Conservation (phyloP, 2,113 vertebrate species). For the Trichechus manatus region DNA sequence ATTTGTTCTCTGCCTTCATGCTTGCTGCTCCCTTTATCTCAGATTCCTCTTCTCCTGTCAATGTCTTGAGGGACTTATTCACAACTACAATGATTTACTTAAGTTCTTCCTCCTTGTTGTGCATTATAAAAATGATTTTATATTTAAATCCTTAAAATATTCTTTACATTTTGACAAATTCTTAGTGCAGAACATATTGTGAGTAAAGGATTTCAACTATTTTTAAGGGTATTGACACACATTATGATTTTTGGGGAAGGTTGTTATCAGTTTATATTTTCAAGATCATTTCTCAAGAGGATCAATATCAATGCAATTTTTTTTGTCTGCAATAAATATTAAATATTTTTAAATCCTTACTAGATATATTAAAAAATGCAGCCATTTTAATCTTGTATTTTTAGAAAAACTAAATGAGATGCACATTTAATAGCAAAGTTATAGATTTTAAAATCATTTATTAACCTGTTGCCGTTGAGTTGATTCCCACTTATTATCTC, state of each 20-base stretch:
- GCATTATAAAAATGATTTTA: not conserved
- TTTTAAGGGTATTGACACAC: not conserved
- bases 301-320: not conserved
- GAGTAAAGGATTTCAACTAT: not conserved
- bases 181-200: not conserved
- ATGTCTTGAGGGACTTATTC: not conserved
- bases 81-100: not conserved
- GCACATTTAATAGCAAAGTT: not conserved
- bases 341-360: not conserved
- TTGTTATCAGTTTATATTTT: not conserved
- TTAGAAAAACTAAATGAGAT: not conserved
- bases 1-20: not conserved
- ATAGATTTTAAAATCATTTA: constrained; percentile 32
- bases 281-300: not conserved
- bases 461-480: too few relatives aligned
- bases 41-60: not conserved
- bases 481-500: not conserved
- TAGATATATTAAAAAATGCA: not conserved
- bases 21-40: not conserved
- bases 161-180: not conserved
- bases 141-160: not conserved
- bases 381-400: not conserved
- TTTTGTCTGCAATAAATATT: not conserved
- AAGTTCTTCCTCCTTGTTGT: not conserved
- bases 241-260: not conserved